Percentiles rank a stretch among this genome's conserved stretches.
These are phyloP conservation scores for Vicugna pacos DNA, from an alignment of 2,113 vertebrate species.

Conservation along the genomic window DNA sequence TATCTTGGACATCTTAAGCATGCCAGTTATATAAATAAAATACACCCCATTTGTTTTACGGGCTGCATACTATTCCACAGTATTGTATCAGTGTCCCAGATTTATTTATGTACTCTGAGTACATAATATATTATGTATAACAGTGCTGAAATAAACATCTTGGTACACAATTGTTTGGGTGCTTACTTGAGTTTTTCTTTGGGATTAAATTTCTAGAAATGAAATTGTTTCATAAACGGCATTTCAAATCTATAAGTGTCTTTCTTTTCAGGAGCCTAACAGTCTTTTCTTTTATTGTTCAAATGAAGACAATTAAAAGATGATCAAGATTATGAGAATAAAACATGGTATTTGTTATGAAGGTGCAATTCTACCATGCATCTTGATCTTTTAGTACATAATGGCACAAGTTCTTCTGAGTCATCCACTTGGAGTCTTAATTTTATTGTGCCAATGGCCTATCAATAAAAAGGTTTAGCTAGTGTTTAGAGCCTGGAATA, in stretches of 20 bases:
- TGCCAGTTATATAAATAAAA: background rate
- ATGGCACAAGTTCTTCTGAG: background rate
- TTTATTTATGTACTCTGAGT: background rate
- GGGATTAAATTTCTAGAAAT: slow-evolving; percentile 25
- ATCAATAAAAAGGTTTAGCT: background rate
- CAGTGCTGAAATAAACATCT: slow-evolving; percentile 17
- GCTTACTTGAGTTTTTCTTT: slow-evolving; percentile 39
- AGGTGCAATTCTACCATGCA: background rate
- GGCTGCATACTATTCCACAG: background rate
- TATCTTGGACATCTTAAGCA: background rate
- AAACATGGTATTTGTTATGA: background rate
- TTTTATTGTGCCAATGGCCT: background rate
- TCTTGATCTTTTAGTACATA: background rate
- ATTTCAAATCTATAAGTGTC: background rate
- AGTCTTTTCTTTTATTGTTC: slow-evolving; percentile 8
- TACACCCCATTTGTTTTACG: background rate
- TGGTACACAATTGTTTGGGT: background rate
- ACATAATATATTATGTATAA: background rate
- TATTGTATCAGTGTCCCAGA: background rate
- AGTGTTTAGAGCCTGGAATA: background rate
- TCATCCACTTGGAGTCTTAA: background rate
- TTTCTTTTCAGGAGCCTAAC: background rate
- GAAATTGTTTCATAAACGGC: slow-evolving; percentile 10
- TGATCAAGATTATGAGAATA: background rate
- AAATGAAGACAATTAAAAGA: slow-evolving; percentile 16